Percentiles rank a stretch among this genome's conserved stretches.
phyloP scores from a whole-genome alignment of 2,113 vertebrate species.

The Nannospalax galili region DNA sequence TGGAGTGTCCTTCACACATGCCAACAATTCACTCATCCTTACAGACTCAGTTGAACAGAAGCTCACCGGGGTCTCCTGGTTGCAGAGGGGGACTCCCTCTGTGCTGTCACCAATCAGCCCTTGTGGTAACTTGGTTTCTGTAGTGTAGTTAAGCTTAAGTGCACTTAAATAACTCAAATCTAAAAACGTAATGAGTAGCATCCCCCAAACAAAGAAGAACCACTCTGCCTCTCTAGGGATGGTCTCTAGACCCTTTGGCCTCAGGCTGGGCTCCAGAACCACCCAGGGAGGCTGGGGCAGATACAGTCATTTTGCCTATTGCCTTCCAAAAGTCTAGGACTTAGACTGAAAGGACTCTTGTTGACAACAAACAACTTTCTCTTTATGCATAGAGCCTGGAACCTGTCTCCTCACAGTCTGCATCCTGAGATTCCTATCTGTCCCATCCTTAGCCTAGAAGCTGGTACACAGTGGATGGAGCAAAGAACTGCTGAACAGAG shows the following conservation, averaged over 20 bases:
- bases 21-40: neutral
- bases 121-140: neutral
- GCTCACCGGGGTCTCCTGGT: neutral
- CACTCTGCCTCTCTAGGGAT: neutral
- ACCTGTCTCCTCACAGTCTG: neutral
- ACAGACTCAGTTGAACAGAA: neutral
- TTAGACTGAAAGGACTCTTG: neutral
- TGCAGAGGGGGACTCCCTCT: neutral
- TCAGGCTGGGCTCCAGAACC: neutral
- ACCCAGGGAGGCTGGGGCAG: neutral
- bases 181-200: neutral
- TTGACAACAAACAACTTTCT: neutral
- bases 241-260: neutral
- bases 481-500: neutral
- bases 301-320: neutral
- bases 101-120: neutral
- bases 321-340: neutral
- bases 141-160: neutral
- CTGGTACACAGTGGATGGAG: neutral
- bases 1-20: neutral
- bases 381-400: neutral
- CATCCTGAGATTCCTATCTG: neutral
- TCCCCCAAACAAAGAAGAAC: neutral
- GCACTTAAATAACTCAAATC: neutral
- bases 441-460: neutral